A percentile compares a stretch with the other conserved stretches of the same genome.
phyloP scores from a whole-genome alignment of 2,113 vertebrate genomes.

The Tenrec ecaudatus region DNA sequence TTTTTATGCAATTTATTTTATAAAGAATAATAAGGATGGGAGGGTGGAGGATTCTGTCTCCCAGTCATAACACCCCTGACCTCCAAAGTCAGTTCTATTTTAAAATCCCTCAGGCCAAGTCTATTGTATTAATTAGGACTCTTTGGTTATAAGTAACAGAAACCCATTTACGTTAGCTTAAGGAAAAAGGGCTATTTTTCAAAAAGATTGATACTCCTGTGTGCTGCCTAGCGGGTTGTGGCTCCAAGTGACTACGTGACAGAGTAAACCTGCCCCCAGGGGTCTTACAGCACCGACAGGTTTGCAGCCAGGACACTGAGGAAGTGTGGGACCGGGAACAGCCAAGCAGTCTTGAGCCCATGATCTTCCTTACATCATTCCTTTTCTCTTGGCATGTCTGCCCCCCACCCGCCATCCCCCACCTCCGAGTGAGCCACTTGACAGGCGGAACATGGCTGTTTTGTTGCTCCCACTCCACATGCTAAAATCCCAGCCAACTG shows the following conservation, averaged over 20 bases:
- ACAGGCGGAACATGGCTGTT: neutral
- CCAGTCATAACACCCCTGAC: neutral
- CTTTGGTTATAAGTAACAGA: conserved; percentile 19
- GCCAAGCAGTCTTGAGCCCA: neutral
- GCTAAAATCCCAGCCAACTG: conserved; percentile 34
- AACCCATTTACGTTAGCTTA: neutral
- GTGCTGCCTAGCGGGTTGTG: neutral
- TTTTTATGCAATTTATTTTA: conserved; percentile 42
- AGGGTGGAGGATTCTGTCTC: neutral
- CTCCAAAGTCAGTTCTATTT: conserved; percentile 42
- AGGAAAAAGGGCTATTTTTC: neutral
- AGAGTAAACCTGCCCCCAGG: neutral
- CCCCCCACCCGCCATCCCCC: no score
- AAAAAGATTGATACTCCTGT: neutral
- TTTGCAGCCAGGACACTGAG: neutral
- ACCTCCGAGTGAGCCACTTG: neutral
- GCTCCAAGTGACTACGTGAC: neutral
- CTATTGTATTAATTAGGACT: neutral
- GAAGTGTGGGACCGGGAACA: neutral
- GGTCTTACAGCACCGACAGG: neutral
- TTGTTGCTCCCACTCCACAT: neutral
- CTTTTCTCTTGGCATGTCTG: neutral
- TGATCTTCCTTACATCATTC: neutral
- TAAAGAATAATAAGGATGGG: conserved; percentile 25
- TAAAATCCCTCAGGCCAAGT: neutral